Evolutionary conservation across 1,140 invertebrate species (phyloP), one percentile per base, ranked within the genome.

Genomic region (Akabosia matsudoensis): DNA sequence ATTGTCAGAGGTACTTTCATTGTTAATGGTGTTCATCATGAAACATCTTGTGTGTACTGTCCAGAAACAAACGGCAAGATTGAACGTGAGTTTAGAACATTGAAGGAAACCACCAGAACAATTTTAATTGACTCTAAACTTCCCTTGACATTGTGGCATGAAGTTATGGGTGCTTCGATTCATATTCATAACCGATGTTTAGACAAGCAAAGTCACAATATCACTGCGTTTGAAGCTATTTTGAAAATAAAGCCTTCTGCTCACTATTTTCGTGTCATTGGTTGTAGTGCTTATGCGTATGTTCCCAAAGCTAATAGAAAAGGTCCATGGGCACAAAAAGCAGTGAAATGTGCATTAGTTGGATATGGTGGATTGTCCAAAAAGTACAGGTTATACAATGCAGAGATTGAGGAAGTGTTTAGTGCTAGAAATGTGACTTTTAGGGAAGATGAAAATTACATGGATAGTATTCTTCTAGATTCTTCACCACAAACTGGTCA

Each of bases 11-110:
- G 54, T 56, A 45, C 51, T 54, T 3, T 14, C n/a, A n/a, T 24
- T 14, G 73, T 14, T 4, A 22, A 56, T 14, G 73, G 33, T 1
- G 56, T 74, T 13, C 16, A 14, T 10, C 67, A 70, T 70, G 83
- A 87, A 74, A 84, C 83, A 56, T 86, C 84, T 82, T 83, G 31
- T 70, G 84, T 51, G 64, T 31, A 73, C 86, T 86, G 79, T 84
- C 86, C 87, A 74, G 84, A 88, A 78, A 80, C 84, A 81, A 88
- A 88, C 84, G 85, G 86, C 78, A 83, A 87, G 0, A 81, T 86
- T 26, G 87, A 88, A 78, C 79, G 86, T 37, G 85, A 86, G 82
- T 84, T 84, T 74, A 31, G 83, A n/a, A 83, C 81, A 0, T n/a
- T 84, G 1, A 73, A 80, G 16, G 83, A 84, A 30, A 54, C 51